Evolutionary conservation across 2,797 vertebrate species (phyloP).

Genomic region (Hirundo rustica): DNA sequence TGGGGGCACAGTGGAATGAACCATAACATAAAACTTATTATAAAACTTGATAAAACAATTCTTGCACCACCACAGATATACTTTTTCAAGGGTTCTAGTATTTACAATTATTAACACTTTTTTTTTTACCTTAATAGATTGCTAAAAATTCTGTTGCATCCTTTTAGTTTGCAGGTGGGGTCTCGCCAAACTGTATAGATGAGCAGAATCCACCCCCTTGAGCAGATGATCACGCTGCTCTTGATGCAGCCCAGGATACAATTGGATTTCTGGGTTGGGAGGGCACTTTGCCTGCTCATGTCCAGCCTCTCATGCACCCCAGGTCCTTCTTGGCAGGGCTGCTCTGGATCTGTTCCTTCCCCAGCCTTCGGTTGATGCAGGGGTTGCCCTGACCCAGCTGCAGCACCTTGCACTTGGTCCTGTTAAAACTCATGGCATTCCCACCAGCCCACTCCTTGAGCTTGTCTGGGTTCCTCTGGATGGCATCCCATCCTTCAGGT

Average conservation of each 20-base stretch:
- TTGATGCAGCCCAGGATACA: neutral
- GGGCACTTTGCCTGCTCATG: neutral
- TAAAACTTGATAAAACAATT: too few relatives aligned
- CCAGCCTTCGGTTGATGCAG: neutral
- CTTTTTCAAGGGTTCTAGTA: neutral
- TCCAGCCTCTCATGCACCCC: neutral
- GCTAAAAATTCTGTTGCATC: neutral
- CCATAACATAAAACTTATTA: too few relatives aligned
- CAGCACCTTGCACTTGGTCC: neutral
- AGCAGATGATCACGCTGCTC: accelerated
- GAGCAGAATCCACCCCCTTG: neutral
- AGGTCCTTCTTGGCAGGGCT: neutral
- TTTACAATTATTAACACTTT: neutral
- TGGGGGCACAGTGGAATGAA: too few relatives aligned
- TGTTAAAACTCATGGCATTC: neutral
- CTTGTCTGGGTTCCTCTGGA: neutral
- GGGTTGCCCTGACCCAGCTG: neutral
- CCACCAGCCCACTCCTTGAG: neutral
- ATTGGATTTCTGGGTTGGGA: neutral
- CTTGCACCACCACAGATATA: neutral
- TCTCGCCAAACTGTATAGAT: neutral
- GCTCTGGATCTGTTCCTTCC: neutral
- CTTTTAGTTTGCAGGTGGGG: neutral
- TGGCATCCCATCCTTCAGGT: neutral
- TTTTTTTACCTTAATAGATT: too few relatives aligned